Evolutionary conservation across 1,140 invertebrate species (phyloP), one percentile per base, ranked within the genome.

Genomic region (Drosophila pallidifrons): DNA sequence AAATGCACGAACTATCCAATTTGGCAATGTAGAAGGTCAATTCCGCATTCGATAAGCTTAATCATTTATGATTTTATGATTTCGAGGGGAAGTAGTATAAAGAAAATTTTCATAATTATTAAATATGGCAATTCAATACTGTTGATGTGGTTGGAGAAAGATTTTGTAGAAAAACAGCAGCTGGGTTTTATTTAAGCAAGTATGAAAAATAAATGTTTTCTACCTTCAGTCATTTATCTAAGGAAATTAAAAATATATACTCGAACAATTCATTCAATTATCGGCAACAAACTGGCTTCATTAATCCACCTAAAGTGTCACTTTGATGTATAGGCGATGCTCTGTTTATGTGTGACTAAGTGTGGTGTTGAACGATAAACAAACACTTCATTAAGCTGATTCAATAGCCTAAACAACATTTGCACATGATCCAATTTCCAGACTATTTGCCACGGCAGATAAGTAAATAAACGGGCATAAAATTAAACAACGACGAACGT

Each of bases 401-500:
- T 51, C 52, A 28, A 20, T 57, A 46, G 2, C 3, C 20, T 32
- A n/a, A 3, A 41, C 28, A 25, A 54, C 32, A 70, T 78, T 72
- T 78, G 25, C 66, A 46, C 59, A 64, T 77, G 11, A 71, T 55
- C 58, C 58, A 68, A 82, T 82, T 82, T 32, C 46, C 32, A 47
- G 51, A 63, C 13, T n/a, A 15, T 45, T 61, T 52, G 41, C 45
- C 28, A 30, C 45, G 78, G 28, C 60, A 67, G 65, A 52, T 55
- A 72, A 76, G 66, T 65, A 82, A 79, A 82, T 83, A 54, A 54
- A 41, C 38, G 30, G 55, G 46, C 75, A 79, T 75, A 25, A 76
- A 82, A 80, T 82, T 77, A 75, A 82, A 82, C 74, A 87, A 76
- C 67, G 81, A 74, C 67, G 79, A 74, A 47, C 45, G 65, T 71